Evolutionary conservation across 2,888 invertebrate species (phyloP).

Genomic region (Chesias legatella): DNA sequence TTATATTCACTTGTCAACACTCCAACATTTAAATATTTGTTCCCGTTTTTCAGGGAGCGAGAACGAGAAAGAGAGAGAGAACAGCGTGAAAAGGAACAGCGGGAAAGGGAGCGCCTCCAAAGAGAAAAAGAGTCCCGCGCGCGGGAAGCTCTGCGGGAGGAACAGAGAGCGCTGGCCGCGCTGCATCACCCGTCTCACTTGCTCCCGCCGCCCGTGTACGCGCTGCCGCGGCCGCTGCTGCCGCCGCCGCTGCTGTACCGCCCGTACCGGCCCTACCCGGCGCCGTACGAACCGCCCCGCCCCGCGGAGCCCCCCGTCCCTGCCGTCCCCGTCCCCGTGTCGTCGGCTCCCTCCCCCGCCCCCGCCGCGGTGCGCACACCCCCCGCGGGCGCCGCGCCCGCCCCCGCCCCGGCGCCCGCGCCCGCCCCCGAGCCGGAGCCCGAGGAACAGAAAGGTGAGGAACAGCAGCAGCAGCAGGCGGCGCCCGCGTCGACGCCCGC

Average conservation of each 20-base stretch:
- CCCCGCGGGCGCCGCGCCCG: constrained; percentile 28
- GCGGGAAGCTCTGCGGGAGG: constrained; percentile 41
- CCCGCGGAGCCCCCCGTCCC: constrained; percentile 31
- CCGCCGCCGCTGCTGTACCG: constrained; percentile 59
- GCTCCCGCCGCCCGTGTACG: constrained; percentile 45
- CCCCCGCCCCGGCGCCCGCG: constrained; percentile 15
- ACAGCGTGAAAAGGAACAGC: constrained; percentile 54
- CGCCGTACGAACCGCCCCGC: constrained; percentile 34
- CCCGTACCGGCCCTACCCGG: constrained; percentile 55
- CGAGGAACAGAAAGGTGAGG: constrained; percentile 13
- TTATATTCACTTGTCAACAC: no score
- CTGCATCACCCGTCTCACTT: constrained; percentile 38
- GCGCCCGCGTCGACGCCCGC: constrained; percentile 8
- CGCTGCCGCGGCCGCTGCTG: constrained; percentile 44
- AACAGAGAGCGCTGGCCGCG: constrained; percentile 35
- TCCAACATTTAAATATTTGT: constrained; percentile 72
- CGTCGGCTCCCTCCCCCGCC: constrained; percentile 32
- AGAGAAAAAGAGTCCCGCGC: constrained; percentile 58
- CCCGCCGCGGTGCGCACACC: constrained; percentile 19
- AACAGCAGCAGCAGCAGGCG: constrained; percentile 1
- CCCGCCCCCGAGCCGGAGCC: constrained; percentile 10
- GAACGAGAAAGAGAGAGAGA: constrained; percentile 65
- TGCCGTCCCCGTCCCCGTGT: constrained; percentile 18
- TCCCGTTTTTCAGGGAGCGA: constrained; percentile 46
- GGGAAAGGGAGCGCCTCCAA: constrained; percentile 56